Evolutionary conservation across 1,140 invertebrate genomes (phyloP).

Genomic region (Parasteatoda tepidariorum): DNA sequence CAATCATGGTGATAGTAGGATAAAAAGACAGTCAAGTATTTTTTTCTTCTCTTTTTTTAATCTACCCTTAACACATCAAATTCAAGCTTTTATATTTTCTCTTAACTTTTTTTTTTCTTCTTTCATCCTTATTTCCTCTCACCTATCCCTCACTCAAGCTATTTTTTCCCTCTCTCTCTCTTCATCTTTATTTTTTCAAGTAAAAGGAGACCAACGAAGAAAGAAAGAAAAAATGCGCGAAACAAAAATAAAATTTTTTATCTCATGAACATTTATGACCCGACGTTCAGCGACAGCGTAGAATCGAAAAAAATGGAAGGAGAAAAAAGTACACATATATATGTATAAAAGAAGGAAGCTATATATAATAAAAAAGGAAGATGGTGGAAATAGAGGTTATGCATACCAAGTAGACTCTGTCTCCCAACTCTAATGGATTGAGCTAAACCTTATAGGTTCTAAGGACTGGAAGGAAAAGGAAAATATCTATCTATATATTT

Average conservation of each 20-base stretch:
- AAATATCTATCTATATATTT: constrained; percentile 9
- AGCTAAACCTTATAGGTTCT: background rate
- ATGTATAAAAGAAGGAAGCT: constrained; percentile 8
- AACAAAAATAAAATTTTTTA: constrained; percentile 4
- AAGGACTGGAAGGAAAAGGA: background rate
- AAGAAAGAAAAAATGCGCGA: constrained; percentile 19
- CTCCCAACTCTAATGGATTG: constrained; percentile 45
- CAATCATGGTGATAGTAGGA: no score
- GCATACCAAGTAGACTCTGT: constrained; percentile 42
- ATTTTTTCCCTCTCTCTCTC: background rate
- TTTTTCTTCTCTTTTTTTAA: background rate
- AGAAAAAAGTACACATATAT: constrained; percentile 11
- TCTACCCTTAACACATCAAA: constrained; percentile 13
- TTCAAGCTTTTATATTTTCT: background rate
- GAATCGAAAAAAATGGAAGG: constrained; percentile 25
- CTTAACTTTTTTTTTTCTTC: background rate
- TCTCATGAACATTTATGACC: constrained; percentile 56
- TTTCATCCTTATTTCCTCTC: background rate
- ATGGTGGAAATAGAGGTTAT: constrained; percentile 14
- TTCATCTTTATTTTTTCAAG: no score
- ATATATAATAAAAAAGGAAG: background rate
- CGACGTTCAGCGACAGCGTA: constrained; percentile 2
- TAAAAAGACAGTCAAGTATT: no score
- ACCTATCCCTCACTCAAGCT: background rate
- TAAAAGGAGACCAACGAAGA: background rate